Base-by-base conservation (phyloP, 2,113 vertebrate genomes). In the Poicephalus gulielmi region DNA sequence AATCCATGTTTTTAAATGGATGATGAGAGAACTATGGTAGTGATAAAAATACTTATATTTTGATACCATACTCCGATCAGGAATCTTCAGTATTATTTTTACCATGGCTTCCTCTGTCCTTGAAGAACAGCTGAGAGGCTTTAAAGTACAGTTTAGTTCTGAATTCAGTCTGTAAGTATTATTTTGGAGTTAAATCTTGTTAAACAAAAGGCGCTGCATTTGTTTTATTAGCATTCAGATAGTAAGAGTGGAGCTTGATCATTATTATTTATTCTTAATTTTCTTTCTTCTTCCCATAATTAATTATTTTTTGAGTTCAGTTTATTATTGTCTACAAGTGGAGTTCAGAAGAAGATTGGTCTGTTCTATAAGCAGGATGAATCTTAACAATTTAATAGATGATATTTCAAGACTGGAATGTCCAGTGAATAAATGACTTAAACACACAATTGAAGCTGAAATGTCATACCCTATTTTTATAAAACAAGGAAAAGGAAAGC, bases 391-490 rank as follows among this genome's bases (percentile, higher is more conserved):
- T 96, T 96, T 73, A 90, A 88, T 92, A 84, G 90, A 78, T 89
- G 95, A 75, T 96, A 96, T 92, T 94, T 94, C 83, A 89, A 70
- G 91, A 82, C 86, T 94, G 88, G 90, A 92, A 92, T 90, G 77
- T 94, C 92, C 81, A 89, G 31, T 92, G 93, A 87, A 96, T 87
- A 92, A 94, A 87, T 87, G 31, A 79, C 62, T 97, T 96, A 90
- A 94, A 94, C 37, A 74, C 5, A 35, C 83, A 76, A 73, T 83
- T 91, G 86, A 87, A 91, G 59, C 78, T 85, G 71, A 94, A 95
- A 94, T 94, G 92, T 93, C 86, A 92, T 91, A 82, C 37, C 49
- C 86, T 95, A 76, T 93, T 93, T 95, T 97, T 95, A 19, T 94
- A 77, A 71, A 92, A 91, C 49, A 89, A 84, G 75, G 76, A 92